phyloP scores from a whole-genome alignment of 2,888 invertebrate species.

The Ischnus inquisitorius region DNA sequence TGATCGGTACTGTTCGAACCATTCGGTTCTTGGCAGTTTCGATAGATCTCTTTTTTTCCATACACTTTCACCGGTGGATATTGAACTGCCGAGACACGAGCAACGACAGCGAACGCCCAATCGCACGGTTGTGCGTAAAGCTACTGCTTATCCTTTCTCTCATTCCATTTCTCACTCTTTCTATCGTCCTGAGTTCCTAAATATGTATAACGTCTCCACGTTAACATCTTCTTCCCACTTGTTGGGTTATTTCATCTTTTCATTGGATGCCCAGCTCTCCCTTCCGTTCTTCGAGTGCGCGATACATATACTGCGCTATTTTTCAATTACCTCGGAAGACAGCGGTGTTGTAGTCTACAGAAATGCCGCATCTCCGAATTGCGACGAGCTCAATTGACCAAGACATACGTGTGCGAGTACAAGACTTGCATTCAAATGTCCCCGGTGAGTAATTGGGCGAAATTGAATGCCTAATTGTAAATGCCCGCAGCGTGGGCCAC shows the following conservation, averaged over 20 bases:
- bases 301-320: constrained; percentile 38
- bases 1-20: constrained; percentile 13
- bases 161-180: constrained; percentile 9
- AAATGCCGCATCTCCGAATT: constrained; percentile 26
- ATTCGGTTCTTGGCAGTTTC: background rate
- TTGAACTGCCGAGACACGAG: background rate
- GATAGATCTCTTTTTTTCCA: background rate
- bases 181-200: background rate
- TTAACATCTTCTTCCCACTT: constrained; percentile 22
- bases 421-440: constrained; percentile 72
- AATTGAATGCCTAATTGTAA: constrained; percentile 72
- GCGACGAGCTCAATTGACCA: constrained; percentile 34
- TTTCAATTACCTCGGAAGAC: constrained; percentile 39
- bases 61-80: constrained; percentile 27
- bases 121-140: background rate
- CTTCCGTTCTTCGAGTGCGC: constrained; percentile 2
- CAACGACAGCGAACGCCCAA: constrained; percentile 12
- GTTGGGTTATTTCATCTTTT: constrained; percentile 1
- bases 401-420: constrained; percentile 25
- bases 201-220: background rate
- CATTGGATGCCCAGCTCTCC: constrained; percentile 28
- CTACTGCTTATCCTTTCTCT: background rate
- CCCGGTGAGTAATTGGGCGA: constrained; percentile 70
- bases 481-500: constrained; percentile 32
- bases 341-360: constrained; percentile 27